Percentiles rank a stretch among this genome's conserved stretches.
phyloP scores from a whole-genome alignment of 2,888 invertebrate species.

The Epinotia ramella region DNA sequence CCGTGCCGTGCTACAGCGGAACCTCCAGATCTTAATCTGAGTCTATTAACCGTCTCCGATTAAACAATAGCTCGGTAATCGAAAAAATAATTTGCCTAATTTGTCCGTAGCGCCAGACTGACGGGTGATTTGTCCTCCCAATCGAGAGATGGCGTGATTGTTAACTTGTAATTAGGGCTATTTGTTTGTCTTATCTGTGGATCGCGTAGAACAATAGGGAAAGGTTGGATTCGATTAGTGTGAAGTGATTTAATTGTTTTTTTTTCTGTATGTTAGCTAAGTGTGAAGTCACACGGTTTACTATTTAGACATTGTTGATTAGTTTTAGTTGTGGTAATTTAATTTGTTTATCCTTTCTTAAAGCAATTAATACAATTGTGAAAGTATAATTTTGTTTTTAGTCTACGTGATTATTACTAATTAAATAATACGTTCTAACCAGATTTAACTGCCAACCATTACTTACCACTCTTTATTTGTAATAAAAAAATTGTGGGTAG shows the following conservation, averaged over 20 bases:
- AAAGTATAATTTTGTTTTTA: not conserved
- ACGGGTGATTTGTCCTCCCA: conserved; percentile 75
- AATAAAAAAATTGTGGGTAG: too few relatives aligned
- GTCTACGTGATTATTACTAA: too few relatives aligned
- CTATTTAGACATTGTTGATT: not conserved
- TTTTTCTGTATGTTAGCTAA: conserved; percentile 40
- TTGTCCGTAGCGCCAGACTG: conserved; percentile 65
- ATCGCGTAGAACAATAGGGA: conserved; percentile 77
- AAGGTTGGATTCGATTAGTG: conserved; percentile 72
- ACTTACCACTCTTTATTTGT: too few relatives aligned
- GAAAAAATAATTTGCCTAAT: conserved; percentile 83
- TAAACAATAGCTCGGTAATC: conserved; percentile 81
- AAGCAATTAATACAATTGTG: not conserved
- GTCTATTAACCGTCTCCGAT: conserved; percentile 75
- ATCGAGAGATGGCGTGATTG: conserved; percentile 72
- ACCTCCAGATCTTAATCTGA: conserved; percentile 67
- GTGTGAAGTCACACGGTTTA: conserved; percentile 31
- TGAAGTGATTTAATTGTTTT: conserved; percentile 50
- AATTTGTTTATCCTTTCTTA: not conserved
- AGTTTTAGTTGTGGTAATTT: conserved; percentile 12
- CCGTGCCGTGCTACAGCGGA: conserved; percentile 51
- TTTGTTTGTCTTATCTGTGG: conserved; percentile 78
- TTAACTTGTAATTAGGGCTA: conserved; percentile 83
- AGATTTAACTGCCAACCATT: too few relatives aligned
- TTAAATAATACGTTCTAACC: too few relatives aligned